Percentiles rank a stretch among this genome's conserved stretches.
These are phyloP conservation scores for Acleris emargana DNA, from an alignment of 2,888 invertebrate genomes.

Conservation along the genomic window DNA sequence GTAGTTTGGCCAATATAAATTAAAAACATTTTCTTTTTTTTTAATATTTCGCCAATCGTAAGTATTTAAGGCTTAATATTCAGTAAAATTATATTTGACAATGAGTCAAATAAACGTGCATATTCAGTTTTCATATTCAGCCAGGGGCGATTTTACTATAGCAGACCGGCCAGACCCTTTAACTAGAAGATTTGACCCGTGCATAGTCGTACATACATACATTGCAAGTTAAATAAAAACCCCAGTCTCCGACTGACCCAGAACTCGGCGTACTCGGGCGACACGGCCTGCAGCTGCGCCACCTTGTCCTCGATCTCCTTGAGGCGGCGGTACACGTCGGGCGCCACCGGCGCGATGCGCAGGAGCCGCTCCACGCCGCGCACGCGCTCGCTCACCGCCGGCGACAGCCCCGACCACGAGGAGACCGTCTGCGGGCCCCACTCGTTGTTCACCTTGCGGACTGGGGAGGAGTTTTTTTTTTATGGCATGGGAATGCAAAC, in stretches of 20 bases:
- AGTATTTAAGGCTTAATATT: too few species aligned
- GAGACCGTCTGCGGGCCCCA: conserved; percentile 86
- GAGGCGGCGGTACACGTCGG: conserved; percentile 87
- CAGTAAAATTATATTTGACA: too few species aligned
- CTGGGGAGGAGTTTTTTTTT: conserved; percentile 66
- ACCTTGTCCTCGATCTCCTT: conserved; percentile 90
- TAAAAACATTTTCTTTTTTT: too few species aligned
- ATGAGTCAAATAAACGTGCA: too few species aligned
- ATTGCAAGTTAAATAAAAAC: neutral
- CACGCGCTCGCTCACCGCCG: conserved; percentile 88
- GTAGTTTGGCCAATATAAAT: too few species aligned
- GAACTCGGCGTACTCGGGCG: conserved; percentile 90
- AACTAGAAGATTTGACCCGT: too few species aligned
- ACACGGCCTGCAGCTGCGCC: conserved; percentile 88
- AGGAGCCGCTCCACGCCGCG: conserved; percentile 86
- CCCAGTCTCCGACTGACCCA: conserved; percentile 65
- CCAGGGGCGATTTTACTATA: too few species aligned
- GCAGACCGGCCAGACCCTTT: too few species aligned
- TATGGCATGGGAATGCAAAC: too few species aligned
- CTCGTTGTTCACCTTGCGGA: conserved; percentile 87
- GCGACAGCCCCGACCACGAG: conserved; percentile 64
- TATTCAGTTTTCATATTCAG: too few species aligned
- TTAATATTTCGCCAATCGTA: too few species aligned
- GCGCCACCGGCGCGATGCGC: conserved; percentile 81
- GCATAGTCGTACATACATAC: too few species aligned